phyloP scores from a whole-genome alignment of 2,797 vertebrate species.

The Remorina albescens region DNA sequence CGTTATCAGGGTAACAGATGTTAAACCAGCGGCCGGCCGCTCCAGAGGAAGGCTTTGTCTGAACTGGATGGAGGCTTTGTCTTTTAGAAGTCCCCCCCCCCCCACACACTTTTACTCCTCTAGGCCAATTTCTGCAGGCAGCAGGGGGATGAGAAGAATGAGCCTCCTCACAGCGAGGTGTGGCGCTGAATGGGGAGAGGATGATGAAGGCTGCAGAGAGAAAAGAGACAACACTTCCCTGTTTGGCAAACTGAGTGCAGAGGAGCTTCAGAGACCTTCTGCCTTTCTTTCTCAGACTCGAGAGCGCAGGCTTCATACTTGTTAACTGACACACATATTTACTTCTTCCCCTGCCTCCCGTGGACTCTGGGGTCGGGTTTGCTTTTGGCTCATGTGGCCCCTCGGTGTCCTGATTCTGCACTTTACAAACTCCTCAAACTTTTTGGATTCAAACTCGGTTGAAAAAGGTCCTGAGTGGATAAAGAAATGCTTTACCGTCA shows the following conservation, averaged over 20 bases:
- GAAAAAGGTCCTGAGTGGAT: background rate
- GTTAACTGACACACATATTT: conserved; percentile 34
- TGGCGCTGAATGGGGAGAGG: conserved; percentile 64
- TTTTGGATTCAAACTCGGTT: background rate
- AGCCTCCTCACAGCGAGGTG: conserved; percentile 74
- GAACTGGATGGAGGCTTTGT: conserved; percentile 52
- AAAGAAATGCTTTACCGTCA: background rate
- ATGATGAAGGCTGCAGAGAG: conserved; percentile 69
- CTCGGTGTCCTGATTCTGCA: background rate
- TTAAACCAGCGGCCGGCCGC: conserved; percentile 56
- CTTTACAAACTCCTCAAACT: background rate
- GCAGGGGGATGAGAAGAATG: conserved; percentile 66
- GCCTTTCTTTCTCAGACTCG: conserved; percentile 39
- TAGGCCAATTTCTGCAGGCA: conserved; percentile 73
- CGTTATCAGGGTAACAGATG: conserved; percentile 62
- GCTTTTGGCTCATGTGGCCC: background rate
- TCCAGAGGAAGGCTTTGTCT: conserved; percentile 56
- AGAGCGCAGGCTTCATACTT: conserved; percentile 42
- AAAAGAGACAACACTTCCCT: conserved; percentile 62
- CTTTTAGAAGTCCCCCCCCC: conserved; percentile 27
- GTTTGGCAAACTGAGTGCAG: conserved; percentile 55
- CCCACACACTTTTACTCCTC: conserved; percentile 61
- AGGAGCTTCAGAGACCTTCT: conserved; percentile 56
- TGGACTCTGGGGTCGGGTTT: background rate
- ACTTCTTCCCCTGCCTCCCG: conserved; percentile 19